Evolutionary conservation across 2,113 vertebrate species (phyloP).

Genomic region (Prionailurus viverrinus): DNA sequence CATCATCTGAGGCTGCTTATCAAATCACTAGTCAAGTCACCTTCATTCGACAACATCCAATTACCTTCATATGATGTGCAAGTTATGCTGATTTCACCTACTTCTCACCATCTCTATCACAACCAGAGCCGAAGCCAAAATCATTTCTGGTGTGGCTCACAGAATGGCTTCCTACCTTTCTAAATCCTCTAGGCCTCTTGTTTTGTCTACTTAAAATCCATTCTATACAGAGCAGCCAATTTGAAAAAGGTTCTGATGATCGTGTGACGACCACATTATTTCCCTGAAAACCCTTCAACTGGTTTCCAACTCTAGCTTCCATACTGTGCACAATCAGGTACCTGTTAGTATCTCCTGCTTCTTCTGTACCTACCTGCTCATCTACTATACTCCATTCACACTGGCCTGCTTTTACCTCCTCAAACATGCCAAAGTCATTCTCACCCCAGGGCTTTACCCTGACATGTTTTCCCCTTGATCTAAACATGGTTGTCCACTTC

Average conservation of each 20-base stretch:
- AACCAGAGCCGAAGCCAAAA: too few relatives aligned
- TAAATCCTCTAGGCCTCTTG: neutral
- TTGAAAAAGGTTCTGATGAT: neutral
- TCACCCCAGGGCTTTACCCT: neutral
- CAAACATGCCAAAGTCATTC: neutral
- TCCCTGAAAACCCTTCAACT: neutral
- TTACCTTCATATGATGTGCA: neutral
- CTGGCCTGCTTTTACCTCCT: neutral
- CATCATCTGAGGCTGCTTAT: neutral
- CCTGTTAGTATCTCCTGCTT: fast-evolving
- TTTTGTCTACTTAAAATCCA: neutral
- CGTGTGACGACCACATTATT: neutral
- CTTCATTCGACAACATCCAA: neutral
- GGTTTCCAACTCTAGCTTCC: neutral
- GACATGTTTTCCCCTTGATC: neutral
- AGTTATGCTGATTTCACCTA: neutral
- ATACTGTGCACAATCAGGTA: fast-evolving
- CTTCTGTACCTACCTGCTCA: neutral
- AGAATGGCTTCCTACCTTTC: neutral
- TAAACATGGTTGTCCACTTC: neutral
- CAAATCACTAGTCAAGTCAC: neutral
- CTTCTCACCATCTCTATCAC: neutral
- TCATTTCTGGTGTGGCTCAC: neutral
- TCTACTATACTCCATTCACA: neutral
- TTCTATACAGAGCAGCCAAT: neutral